Evolutionary conservation across 1,140 invertebrate genomes (phyloP), one percentile per base, ranked within the genome.

Genomic region (Rhyzopertha dominica): DNA sequence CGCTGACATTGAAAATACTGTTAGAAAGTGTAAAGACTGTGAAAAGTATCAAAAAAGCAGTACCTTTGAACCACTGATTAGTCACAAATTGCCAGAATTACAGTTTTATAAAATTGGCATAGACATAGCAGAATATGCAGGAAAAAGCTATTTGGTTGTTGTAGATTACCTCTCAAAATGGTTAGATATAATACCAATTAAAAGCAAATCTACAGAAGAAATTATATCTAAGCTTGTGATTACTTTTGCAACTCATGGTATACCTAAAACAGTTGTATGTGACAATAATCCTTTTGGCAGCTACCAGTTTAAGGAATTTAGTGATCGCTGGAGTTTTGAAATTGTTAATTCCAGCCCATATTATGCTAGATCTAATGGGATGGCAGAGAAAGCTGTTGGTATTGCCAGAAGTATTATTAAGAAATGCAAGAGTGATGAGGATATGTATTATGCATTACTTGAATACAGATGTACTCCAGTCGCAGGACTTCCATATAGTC

Each of bases 71-170:
- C 29, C 29, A 30, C 10, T 30, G 29, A 30, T 30, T 10, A 30
- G 17, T 10, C 17, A 14, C 17, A 5, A 12, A 30, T 12, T 30
- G 17, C 12, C n/a, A n/a, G n/a, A n/a, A n/a, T n/a, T n/a, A n/a
- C n/a, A n/a, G n/a, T 12, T 18, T 35, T 4, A 35, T 18, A 35
- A 19, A 18, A 5, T 35, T 5, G 32, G 32, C 20, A 18, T 35
- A 35, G 32, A 35, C 20, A 35, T 35, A 18, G 32, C 32, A 8
- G 32, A 35, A 35, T 18, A 35, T 8, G 32, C n/a, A n/a, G 32
- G 4, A 35, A 35, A 35, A 14, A 14, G 20, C 12, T 35, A 16
- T 14, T 35, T 18, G 18, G 10, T 35, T 35, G n/a, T 12, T 5
- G 17, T 18, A 16, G 13, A 14, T 35, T 35, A 14, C 10, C 12